These are phyloP conservation scores for Saccostrea echinata DNA, from an alignment of 1,140 invertebrate genomes.

Conservation along the genomic window DNA sequence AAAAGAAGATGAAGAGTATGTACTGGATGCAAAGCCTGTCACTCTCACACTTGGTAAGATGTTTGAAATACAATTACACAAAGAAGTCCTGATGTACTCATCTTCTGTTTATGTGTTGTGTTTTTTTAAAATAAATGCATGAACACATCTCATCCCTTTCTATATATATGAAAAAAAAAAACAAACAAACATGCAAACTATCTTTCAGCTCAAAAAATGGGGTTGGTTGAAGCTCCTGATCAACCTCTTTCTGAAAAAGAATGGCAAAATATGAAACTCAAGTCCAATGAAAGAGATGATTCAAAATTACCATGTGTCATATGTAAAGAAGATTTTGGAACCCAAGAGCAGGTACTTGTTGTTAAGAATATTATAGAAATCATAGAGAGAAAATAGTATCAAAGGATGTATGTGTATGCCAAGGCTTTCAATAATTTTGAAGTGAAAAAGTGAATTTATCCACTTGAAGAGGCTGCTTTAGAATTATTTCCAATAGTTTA, in stretches of 20 bases:
- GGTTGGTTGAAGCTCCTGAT: conserved; percentile 73
- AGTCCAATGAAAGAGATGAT: conserved; percentile 76
- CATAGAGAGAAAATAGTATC: not conserved
- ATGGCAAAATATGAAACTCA: conserved; percentile 75
- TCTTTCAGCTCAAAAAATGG: conserved; percentile 77
- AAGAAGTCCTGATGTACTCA: too few relatives aligned
- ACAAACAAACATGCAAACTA: not conserved
- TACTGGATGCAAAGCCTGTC: conserved; percentile 70
- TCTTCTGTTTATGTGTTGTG: too few relatives aligned
- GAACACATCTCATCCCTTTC: too few relatives aligned
- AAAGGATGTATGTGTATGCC: not conserved
- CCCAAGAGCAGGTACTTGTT: conserved; percentile 74
- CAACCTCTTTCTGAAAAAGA: conserved; percentile 74
- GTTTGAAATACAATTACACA: not conserved
- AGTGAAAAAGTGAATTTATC: too few relatives aligned
- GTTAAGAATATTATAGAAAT: not conserved
- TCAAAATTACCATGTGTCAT: conserved; percentile 79
- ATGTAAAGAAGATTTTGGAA: conserved; percentile 79
- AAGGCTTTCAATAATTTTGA: too few relatives aligned
- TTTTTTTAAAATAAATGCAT: too few relatives aligned
- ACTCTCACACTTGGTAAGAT: conserved; percentile 52
- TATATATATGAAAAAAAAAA: not conserved
- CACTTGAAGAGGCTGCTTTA: too few relatives aligned
- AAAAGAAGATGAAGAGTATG: conserved; percentile 69
- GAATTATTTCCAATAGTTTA: too few relatives aligned